Evolutionary conservation across 2,888 invertebrate species (phyloP).

Genomic region (Arrhopalites spinosus): DNA sequence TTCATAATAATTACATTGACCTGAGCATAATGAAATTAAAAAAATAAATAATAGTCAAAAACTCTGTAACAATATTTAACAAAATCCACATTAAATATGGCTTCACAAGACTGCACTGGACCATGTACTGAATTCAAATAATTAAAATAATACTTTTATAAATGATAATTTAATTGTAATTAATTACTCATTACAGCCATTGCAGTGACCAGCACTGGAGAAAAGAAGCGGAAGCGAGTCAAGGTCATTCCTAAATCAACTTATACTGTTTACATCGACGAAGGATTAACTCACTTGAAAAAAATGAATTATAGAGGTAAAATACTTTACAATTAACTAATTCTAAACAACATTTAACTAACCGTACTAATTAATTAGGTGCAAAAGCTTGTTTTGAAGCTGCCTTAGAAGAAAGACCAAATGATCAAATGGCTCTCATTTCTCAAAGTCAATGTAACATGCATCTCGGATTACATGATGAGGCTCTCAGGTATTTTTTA

Average conservation of each 20-base stretch:
- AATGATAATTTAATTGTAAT: too few species aligned
- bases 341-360: neutral
- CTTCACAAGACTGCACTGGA: too few species aligned
- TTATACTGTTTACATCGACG: slow-evolving; percentile 18
- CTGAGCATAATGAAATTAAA: too few species aligned
- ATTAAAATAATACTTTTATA: too few species aligned
- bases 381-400: slow-evolving; percentile 17
- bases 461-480: slow-evolving; percentile 19
- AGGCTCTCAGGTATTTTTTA: slow-evolving; percentile 26
- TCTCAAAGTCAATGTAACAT: slow-evolving; percentile 31
- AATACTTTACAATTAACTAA: neutral
- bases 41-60: too few species aligned
- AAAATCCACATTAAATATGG: too few species aligned
- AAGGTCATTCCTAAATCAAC: neutral
- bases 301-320: slow-evolving; percentile 17
- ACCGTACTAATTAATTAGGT: neutral
- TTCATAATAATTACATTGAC: too few species aligned
- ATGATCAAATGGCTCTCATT: slow-evolving; percentile 29
- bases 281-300: slow-evolving; percentile 18
- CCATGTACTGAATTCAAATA: too few species aligned
- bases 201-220: neutral
- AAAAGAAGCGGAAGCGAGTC: neutral
- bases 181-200: too few species aligned
- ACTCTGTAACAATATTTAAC: too few species aligned
- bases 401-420: slow-evolving; percentile 16